A percentile compares a stretch with the other conserved stretches of the same genome.
These are phyloP conservation scores for Baccha elongata DNA, from an alignment of 2,888 invertebrate genomes.

Conservation along the genomic window DNA sequence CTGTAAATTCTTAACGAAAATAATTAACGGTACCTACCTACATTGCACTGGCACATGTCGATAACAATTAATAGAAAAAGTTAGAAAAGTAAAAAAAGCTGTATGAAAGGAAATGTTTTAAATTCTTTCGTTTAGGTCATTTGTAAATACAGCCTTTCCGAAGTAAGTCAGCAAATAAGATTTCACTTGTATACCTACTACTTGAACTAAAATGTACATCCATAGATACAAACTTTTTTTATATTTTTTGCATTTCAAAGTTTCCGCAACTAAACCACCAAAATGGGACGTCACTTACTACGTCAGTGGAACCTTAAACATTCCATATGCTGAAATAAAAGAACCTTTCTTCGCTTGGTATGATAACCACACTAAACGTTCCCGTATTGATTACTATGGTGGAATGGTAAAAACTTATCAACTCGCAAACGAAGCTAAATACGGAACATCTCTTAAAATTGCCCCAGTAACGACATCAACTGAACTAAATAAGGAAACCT, in stretches of 20 bases:
- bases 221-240: no score
- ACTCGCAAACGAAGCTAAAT: slow-evolving; percentile 85
- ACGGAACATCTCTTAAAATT: slow-evolving; percentile 90
- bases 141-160: no score
- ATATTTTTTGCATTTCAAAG: slow-evolving; percentile 64
- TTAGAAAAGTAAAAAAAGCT: no score
- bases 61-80: no score
- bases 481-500: slow-evolving; percentile 88
- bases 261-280: slow-evolving; percentile 83
- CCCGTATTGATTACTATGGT: slow-evolving; percentile 97
- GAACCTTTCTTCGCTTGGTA: slow-evolving; percentile 97
- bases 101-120: no score
- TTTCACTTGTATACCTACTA: no score
- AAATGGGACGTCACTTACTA: slow-evolving; percentile 89
- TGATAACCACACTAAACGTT: slow-evolving; percentile 88
- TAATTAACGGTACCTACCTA: no score
- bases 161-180: no score
- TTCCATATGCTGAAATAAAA: slow-evolving; percentile 96
- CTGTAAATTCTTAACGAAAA: no score
- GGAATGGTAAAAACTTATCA: slow-evolving; percentile 97
- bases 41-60: no score
- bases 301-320: slow-evolving; percentile 89
- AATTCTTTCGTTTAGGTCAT: no score
- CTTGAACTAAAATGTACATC: no score
- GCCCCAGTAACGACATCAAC: slow-evolving; percentile 92